Base-by-base conservation (phyloP, 2,113 vertebrate genomes). In the Lethenteron reissneri region DNA sequence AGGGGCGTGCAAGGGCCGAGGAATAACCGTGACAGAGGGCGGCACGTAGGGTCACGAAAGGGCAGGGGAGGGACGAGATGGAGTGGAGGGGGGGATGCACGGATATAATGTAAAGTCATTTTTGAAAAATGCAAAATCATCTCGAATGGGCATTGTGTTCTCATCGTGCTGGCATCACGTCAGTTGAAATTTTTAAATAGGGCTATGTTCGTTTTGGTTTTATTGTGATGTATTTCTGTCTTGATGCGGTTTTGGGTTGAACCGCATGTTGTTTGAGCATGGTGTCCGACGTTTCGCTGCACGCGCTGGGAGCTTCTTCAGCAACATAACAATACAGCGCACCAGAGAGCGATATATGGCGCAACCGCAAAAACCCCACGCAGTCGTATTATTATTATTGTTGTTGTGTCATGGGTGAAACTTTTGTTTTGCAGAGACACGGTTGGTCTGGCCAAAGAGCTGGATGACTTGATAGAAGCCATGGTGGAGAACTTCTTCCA, bases 401-500 rank as follows among this genome's bases (percentile, higher is more conserved):
- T n/a, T 57, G n/a, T 71, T 25, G 14, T 71, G 19, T 57, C 17
- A 56, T n/a, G 56, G 14, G 56, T 10, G 25, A 71, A 59, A 72
- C 74, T 25, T 72, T 72, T 76, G 57, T n/a, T 8, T 73, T 56
- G 72, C 77, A 99, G 92, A 80, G 88, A 95, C 21, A 59, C 84
- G 72, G 78, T 80, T 1, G 83, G 83, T 71, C 79, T 99, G 79
- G 90, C 88, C 77, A 85, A 81, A 71, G 89, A 96, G 74, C 78
- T 96, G 71, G 82, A 89, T 73, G 82, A 86, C 56, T 71, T 99
- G 75, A 87, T 89, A 69, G 78, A 75, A 1, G 88, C 87, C 77
- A 84, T 96, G 71, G 80, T 95, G 80, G 83, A 92, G 71, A 75
- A 90, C 77, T 96, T 95, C 83, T 92, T 95, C 74, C 84, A 97